These are phyloP conservation scores for Lasiommata megera DNA, from an alignment of 2,888 invertebrate genomes.

Conservation along the genomic window DNA sequence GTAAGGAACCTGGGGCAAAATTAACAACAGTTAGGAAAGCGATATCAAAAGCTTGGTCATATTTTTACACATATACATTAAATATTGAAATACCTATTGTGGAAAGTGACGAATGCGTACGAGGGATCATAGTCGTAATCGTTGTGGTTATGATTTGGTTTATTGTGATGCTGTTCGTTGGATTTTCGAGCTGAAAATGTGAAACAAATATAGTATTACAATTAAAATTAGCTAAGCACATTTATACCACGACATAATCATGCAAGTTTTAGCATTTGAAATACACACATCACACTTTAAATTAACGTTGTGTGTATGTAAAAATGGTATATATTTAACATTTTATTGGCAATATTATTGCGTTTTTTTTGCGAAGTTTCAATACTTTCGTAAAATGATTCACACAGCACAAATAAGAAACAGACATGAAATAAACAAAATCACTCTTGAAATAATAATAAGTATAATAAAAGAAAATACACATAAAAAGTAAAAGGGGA, in stretches of 20 bases:
- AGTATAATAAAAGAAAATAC: constrained; percentile 40
- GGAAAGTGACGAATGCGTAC: constrained; percentile 89
- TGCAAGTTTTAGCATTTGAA: constrained; percentile 14
- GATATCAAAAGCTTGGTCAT: constrained; percentile 10
- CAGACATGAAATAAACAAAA: not conserved
- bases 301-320: not conserved
- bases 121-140: constrained; percentile 87
- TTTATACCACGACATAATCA: constrained; percentile 10
- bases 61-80: not conserved
- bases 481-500: constrained; percentile 40
- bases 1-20: constrained; percentile 58
- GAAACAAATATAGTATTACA: constrained; percentile 10
- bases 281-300: not conserved
- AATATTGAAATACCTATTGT: constrained; percentile 79
- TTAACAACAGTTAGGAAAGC: constrained; percentile 13
- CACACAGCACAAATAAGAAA: too few relatives aligned
- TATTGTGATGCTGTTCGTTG: constrained; percentile 44
- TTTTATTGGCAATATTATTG: too few relatives aligned
- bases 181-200: constrained; percentile 55
- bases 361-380: too few relatives aligned
- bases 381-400: too few relatives aligned
- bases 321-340: not conserved
- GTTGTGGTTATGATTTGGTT: constrained; percentile 70
- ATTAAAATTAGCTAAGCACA: constrained; percentile 11
- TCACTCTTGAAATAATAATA: not conserved